Base-by-base conservation (phyloP, 1,140 invertebrate genomes). In the Diabrotica undecimpunctata region DNA sequence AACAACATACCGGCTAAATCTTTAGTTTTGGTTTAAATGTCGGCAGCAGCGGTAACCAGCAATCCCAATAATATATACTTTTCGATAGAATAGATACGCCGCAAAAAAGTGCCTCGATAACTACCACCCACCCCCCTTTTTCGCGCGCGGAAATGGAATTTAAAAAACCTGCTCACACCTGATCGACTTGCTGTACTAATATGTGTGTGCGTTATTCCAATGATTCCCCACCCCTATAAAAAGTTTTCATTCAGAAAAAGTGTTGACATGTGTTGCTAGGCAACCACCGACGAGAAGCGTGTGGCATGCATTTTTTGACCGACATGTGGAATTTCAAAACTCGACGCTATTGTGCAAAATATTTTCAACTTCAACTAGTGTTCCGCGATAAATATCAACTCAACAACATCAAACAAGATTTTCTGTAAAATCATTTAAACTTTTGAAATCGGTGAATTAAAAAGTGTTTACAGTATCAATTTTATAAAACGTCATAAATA, bases 161-260 rank as follows among this genome's bases (percentile, higher is more conserved):
- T 50, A 58, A 46, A 46, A 46, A 46, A 46, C 41, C 41, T 46
- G n/a, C 41, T 37, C 50, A 61, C 65, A 67, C 65, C 67, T 66
- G 65, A 69, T 58, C 53, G 39, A 52, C 38, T 68, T 64, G 63
- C 54, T 54, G 46, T 46, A 46, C 62, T 65, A 56, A 60, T 54
- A 66, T 66, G 66, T 67, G 67, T 66, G 70, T 69, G 72, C 69
- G 68, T 64, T 62, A 52, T 61, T 39, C 63, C 54, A 6, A 46
- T 46, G 11, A 52, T 64, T 57, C 65, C 67, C 67, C 67, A 76
- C 74, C 79, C 77, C 76, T 75, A 75, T 74, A 77, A 74, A 82
- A 84, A 84, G 78, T 81, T 84, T 84, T 82, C 83, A 84, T 85
- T 84, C 83, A 84, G 79, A 81, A 85, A 85, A 85, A 85, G 70